Evolutionary conservation across 2,797 vertebrate species (phyloP).

Genomic region (Mus caroli): DNA sequence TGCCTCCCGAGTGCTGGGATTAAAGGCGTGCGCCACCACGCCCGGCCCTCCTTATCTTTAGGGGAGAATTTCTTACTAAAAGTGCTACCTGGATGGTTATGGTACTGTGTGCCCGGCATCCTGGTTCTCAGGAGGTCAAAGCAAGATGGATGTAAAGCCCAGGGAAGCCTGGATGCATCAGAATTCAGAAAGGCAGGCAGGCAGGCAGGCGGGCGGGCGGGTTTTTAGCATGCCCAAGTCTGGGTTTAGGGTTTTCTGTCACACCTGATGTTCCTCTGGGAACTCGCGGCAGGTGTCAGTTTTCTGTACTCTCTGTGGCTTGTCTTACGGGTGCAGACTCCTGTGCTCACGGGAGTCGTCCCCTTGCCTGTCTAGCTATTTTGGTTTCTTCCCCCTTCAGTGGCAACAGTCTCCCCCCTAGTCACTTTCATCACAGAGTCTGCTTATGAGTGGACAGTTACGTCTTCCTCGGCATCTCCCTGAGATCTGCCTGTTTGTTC

Average conservation of each 20-base stretch:
- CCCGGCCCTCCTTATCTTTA: not conserved
- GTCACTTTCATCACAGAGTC: not conserved
- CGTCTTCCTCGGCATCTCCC: not conserved
- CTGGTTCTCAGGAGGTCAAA: not conserved
- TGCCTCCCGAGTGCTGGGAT: too few species aligned
- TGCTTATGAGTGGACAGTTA: not conserved
- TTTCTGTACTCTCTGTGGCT: not conserved
- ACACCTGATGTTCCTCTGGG: not conserved
- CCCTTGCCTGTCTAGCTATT: not conserved
- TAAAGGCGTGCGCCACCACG: too few species aligned
- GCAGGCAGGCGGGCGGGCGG: too few species aligned
- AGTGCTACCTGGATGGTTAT: not conserved
- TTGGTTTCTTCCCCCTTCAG: not conserved
- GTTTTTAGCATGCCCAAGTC: accelerated
- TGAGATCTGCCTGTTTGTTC: not conserved
- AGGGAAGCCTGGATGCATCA: not conserved
- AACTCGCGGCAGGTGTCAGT: not conserved
- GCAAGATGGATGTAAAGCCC: not conserved
- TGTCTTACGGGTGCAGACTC: not conserved
- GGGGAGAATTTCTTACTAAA: not conserved
- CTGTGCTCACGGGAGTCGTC: not conserved
- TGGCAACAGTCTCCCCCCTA: not conserved
- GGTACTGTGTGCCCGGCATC: too few species aligned
- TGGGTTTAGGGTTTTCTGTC: not conserved
- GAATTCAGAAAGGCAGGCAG: not conserved